These are phyloP conservation scores for Symphodus melops DNA, from an alignment of 2,113 vertebrate genomes.

Conservation along the genomic window DNA sequence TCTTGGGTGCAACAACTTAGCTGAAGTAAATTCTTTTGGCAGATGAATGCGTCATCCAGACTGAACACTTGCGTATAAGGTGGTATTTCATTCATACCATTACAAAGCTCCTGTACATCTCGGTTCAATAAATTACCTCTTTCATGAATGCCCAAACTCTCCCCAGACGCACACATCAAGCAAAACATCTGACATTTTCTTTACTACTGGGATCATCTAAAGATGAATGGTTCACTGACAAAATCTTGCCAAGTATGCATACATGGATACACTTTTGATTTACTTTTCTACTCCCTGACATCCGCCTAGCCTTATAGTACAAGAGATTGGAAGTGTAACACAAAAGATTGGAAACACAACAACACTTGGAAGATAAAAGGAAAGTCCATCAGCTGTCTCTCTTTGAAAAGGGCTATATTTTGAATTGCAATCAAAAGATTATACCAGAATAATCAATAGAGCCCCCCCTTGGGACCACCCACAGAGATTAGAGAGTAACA, in stretches of 20 bases:
- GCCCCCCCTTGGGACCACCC: conserved; percentile 70
- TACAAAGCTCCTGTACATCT: conserved; percentile 25
- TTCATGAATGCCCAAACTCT: conserved; percentile 9
- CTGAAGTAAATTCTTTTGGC: conserved; percentile 21
- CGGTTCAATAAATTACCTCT: conserved; percentile 43
- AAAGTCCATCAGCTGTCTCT: conserved; percentile 25
- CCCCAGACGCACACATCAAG: conserved; percentile 14
- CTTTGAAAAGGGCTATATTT: conserved; percentile 46
- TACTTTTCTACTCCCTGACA: conserved; percentile 4
- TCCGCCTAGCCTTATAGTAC: conserved; percentile 3
- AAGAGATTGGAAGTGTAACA: background rate
- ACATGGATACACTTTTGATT: background rate
- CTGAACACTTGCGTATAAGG: conserved; percentile 16
- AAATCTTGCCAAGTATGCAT: conserved; percentile 23
- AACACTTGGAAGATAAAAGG: conserved; percentile 28
- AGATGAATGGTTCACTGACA: conserved; percentile 20
- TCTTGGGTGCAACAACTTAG: conserved; percentile 5
- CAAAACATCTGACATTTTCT: too few species aligned
- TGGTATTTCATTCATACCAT: conserved; percentile 20
- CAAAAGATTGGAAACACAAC: conserved; percentile 6
- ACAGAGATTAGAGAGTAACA: conserved; percentile 51
- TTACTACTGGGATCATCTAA: too few species aligned
- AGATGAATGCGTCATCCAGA: conserved; percentile 38
- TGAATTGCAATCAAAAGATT: conserved; percentile 75
- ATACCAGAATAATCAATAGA: conserved; percentile 60